Conservation (phyloP, 2,888 invertebrate genomes). For the Synergus itoensis region DNA sequence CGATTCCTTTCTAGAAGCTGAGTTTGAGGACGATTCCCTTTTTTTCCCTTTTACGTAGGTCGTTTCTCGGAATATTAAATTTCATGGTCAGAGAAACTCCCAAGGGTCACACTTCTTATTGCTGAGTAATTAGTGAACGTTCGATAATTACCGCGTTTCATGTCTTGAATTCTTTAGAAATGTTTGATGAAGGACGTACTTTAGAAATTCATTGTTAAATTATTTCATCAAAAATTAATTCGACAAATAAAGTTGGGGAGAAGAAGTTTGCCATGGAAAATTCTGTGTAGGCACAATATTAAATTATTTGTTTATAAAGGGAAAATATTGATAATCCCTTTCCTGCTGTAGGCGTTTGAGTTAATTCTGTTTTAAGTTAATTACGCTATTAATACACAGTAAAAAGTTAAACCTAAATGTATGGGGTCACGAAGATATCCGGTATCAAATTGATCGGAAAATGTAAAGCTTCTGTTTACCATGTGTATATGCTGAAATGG, state of each 20-base stretch:
- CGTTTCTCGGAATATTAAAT: conserved; percentile 64
- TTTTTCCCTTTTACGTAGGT: conserved; percentile 48
- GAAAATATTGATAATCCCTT: too few relatives aligned
- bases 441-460: conserved; percentile 34
- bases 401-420: background rate
- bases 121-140: background rate
- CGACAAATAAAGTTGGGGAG: background rate
- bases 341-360: background rate
- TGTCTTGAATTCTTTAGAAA: background rate
- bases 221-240: background rate
- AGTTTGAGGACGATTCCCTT: conserved; percentile 13
- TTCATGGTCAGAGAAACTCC: conserved; percentile 59
- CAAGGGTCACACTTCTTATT: background rate
- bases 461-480: conserved; percentile 23
- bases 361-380: background rate
- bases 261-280: too few relatives aligned
- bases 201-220: too few relatives aligned
- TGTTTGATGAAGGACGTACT: background rate
- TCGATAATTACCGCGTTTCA: background rate
- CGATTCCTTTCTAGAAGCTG: conserved; percentile 63
- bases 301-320: too few relatives aligned
- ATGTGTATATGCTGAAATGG: background rate
- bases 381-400: background rate
- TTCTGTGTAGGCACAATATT: background rate
- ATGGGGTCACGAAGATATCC: background rate